phyloP scores from a whole-genome alignment of 2,888 invertebrate species.

The Erpobdella octoculata region DNA sequence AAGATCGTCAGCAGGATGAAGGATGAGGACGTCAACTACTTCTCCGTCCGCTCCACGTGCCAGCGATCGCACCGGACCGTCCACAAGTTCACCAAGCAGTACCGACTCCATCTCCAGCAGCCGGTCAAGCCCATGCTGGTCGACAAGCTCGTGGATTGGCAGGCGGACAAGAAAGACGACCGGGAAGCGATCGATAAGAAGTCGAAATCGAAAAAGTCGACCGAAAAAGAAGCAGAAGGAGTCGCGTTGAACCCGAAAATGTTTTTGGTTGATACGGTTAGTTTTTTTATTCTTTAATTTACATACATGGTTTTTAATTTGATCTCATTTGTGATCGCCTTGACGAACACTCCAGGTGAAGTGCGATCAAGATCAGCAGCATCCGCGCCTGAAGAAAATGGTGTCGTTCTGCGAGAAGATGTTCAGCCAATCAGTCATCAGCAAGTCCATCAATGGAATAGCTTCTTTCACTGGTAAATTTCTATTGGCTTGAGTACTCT shows the following conservation, averaged over 20 bases:
- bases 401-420: constrained; percentile 15
- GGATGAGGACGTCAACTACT: constrained; percentile 72
- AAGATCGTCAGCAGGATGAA: constrained; percentile 84
- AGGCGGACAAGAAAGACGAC: background rate
- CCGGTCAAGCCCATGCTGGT: constrained; percentile 31
- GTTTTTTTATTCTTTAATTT: no score
- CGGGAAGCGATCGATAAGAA: background rate
- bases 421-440: background rate
- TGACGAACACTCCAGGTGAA: background rate
- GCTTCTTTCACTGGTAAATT: background rate
- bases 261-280: background rate
- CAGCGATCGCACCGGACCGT: constrained; percentile 78
- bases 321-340: background rate
- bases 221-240: background rate
- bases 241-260: background rate
- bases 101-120: constrained; percentile 44
- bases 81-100: constrained; percentile 78
- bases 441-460: background rate
- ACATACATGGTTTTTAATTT: background rate
- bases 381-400: constrained; percentile 18
- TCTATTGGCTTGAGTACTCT: no score
- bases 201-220: constrained; percentile 9
- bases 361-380: background rate
- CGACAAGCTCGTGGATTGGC: constrained; percentile 17
- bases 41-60: constrained; percentile 80